Base-by-base conservation (phyloP, 2,113 vertebrate genomes). In the Elgaria multicarinata region DNA sequence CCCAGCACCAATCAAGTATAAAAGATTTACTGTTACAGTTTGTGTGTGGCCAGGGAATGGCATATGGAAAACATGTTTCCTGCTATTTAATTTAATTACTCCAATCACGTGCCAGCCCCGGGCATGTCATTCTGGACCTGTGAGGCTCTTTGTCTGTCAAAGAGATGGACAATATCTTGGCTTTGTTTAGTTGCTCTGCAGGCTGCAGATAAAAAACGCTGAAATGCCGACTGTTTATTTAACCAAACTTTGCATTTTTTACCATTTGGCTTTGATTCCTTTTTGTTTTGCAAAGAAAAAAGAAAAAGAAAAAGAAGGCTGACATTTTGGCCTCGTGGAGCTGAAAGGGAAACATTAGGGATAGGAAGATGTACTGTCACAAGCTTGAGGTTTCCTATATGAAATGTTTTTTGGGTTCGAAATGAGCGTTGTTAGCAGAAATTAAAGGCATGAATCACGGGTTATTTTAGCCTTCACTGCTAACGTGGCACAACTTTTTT, bases 1-100 rank as follows among this genome's bases (percentile, higher is more conserved):
- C 94, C 94, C 94, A 90, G 90, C 93, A 94, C 91, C 94, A 87
- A 88, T 93, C 86, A 67, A 95, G 94, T 95, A 98, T 97, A 98
- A 98, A 97, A 97, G 97, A 97, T 97, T 98, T 97, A 97, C 97
- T 98, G 97, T 98, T 97, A 98, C 97, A 98, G 97, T 98, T 97
- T 97, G 97, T 97, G 97, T 98, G 98, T 98, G 97, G 97, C 96
- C 97, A 94, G 94, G 96, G 96, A 95, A 94, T 95, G 95, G 96
- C 96, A 96, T 97, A 97, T 97, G 97, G 97, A 97, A 97, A 97
- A 97, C 96, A 97, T 97, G 97, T 97, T 98, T 98, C 98, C 98
- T 98, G 98, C 97, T 97, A 98, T 98, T 98, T 98, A 97, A 98
- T 98, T 98, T 98, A 98, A 98, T 98, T 98, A 98, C 96, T 94